phyloP scores from a whole-genome alignment of 2,888 invertebrate species.

The Drymonia ruficornis region DNA sequence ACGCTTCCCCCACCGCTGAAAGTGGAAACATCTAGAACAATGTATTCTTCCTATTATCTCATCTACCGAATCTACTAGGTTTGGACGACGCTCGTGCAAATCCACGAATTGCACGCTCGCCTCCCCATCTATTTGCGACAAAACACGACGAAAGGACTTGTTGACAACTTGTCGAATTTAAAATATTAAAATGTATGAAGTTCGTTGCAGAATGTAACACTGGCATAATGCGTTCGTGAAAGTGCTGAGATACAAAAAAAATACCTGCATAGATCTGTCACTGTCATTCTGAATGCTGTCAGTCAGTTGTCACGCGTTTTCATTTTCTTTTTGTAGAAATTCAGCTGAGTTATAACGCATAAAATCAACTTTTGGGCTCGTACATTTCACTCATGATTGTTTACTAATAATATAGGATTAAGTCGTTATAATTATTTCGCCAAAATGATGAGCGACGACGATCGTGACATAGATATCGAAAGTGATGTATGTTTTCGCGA shows the following conservation, averaged over 20 bases:
- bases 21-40: no score
- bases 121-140: no score
- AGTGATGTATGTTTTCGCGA: slow-evolving; percentile 92
- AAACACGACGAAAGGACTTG: no score
- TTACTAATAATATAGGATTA: slow-evolving; percentile 38
- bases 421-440: slow-evolving; percentile 30
- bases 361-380: slow-evolving; percentile 19
- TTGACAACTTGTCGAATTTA: no score
- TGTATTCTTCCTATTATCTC: no score
- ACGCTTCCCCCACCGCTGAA: no score
- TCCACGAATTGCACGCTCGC: no score
- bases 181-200: no score
- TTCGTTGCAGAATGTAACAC: not conserved
- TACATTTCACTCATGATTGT: slow-evolving; percentile 52
- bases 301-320: slow-evolving; percentile 57
- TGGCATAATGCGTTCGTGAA: not conserved
- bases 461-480: slow-evolving; percentile 97
- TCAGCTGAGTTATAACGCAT: slow-evolving; percentile 21
- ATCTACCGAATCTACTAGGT: no score
- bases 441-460: slow-evolving; percentile 95
- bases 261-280: not conserved
- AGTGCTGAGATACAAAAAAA: not conserved
- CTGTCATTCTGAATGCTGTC: slow-evolving; percentile 13
- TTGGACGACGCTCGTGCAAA: no score
- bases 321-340: slow-evolving; percentile 24